phyloP scores from a whole-genome alignment of 1,140 invertebrate genomes.

The Sinella curviseta region DNA sequence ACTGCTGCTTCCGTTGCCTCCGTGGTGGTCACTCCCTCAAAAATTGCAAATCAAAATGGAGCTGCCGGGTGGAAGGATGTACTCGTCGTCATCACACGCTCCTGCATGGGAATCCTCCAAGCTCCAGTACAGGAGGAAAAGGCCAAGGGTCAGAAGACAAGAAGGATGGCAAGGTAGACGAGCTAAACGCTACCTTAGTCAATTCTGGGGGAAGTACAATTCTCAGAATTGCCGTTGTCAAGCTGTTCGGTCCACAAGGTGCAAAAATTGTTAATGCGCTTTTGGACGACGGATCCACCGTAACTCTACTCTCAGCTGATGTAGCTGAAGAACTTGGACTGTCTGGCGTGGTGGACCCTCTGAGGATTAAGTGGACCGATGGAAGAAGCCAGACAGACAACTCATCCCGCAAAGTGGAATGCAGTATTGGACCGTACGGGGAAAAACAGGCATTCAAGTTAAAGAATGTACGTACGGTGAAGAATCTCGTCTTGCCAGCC shows the following conservation, averaged over 20 bases:
- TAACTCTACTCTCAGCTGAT: not conserved
- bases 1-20: not conserved
- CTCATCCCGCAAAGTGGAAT: not conserved
- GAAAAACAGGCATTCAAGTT: not conserved
- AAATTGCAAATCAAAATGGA: not conserved
- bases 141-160: not conserved
- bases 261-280: not conserved
- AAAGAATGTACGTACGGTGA: not conserved
- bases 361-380: not conserved
- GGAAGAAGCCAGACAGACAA: not conserved
- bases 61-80: not conserved
- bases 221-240: not conserved
- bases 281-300: not conserved
- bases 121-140: not conserved
- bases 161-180: not conserved
- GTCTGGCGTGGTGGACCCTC: not conserved
- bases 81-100: not conserved
- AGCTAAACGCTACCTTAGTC: not conserved
- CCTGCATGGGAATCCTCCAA: not conserved
- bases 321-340: not conserved
- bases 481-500: not conserved
- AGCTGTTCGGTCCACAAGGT: not conserved
- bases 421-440: not conserved
- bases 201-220: not conserved
- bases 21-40: not conserved